Base-by-base conservation (phyloP, 2,797 vertebrate genomes). In the Austrolebias charrua region DNA sequence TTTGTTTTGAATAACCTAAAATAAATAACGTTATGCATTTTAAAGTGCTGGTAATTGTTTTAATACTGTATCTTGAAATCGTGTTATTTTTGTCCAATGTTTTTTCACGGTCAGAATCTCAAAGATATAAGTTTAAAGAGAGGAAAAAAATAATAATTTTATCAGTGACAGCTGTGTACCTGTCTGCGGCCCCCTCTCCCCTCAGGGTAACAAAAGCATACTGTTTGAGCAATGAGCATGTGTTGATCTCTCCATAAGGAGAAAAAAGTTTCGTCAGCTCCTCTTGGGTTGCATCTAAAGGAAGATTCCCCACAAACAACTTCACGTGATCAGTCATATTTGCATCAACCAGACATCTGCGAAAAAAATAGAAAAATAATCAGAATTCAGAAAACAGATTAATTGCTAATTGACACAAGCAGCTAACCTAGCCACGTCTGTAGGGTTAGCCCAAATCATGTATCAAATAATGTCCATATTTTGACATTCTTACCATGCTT, bases 191-290 rank as follows among this genome's bases (percentile, higher is more conserved):
- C 40, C 94, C 95, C 38, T 94, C 93, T 64, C 95, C 95, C 70
- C 92, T 95, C 86, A 98, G 90, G 82, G 96, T 96, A 52, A 98
- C 95, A 86, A 98, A 98, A 45, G 95, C 96, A 85, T 96, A 98
- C 79, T 98, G 96, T 85, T 95, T 94, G 87, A 97, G 95, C 77
- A 98, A 89, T 59, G 95, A 96, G 87, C 96, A 95, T 55, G 93
- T 95, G 86, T 95, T 92, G 89, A 98, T 94, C 64, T 92, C 88
- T 64, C 94, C 93, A 77, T 94, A 89, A 4, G 94, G 86, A 65
- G 90, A 73, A 79, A 98, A 98, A 4, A 98, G 89, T 29, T 94
- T 93, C 58, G 76, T 94, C 38, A 98, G 69, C 79, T 98, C 95
- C 38, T 96, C 95, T 33, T 96, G 94, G 63, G 95, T 94, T 6